Conservation (phyloP, 2,888 invertebrate genomes). For the Eupithecia pulchellata region DNA sequence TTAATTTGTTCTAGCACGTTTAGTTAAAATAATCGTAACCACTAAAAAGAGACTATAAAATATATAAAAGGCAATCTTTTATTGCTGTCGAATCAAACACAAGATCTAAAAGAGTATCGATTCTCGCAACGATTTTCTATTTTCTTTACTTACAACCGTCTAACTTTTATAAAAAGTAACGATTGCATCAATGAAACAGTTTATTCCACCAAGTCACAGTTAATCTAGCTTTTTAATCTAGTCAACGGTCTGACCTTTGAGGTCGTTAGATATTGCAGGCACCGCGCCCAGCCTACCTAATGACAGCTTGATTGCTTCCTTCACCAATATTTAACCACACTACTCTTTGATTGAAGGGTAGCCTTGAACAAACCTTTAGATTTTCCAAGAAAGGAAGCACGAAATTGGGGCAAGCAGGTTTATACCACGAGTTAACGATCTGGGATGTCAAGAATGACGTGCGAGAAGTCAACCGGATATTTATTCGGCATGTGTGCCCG, state of each 20-base stretch:
- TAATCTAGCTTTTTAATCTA: no score
- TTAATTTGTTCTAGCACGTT: background rate
- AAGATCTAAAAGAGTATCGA: no score
- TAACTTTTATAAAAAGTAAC: conserved; percentile 20
- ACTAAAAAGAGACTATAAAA: background rate
- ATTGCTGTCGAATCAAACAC: no score
- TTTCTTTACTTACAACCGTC: background rate
- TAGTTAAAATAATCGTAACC: background rate
- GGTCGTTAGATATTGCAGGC: conserved; percentile 29
- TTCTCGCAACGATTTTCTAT: background rate
- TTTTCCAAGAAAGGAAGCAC: conserved; percentile 17
- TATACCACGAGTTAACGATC: conserved; percentile 31
- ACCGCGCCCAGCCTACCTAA: conserved; percentile 45
- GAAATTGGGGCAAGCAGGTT: conserved; percentile 22
- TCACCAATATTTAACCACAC: conserved; percentile 51
- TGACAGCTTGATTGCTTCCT: conserved; percentile 49
- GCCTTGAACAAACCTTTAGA: conserved; percentile 25
- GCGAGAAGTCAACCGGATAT: conserved; percentile 32
- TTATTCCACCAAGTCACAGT: conserved; percentile 39
- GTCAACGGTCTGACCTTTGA: conserved; percentile 39
- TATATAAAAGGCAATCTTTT: background rate
- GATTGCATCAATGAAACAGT: conserved; percentile 16
- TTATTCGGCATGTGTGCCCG: conserved; percentile 29
- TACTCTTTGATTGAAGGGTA: conserved; percentile 46
- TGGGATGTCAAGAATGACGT: conserved; percentile 29